phyloP scores from a whole-genome alignment of 1,140 invertebrate genomes.

The Leptopilina clavipes region DNA sequence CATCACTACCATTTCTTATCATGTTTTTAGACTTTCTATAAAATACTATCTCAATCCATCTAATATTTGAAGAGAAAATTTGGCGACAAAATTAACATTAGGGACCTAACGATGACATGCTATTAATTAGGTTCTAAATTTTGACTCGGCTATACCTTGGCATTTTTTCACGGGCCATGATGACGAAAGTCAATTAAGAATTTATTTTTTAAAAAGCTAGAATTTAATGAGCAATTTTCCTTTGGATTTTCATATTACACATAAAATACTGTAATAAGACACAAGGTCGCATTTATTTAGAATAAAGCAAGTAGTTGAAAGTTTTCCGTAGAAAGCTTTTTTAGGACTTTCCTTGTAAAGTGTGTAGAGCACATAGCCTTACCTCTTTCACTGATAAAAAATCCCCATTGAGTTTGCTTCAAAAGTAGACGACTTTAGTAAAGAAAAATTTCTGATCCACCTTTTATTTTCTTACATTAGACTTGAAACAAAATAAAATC shows the following conservation, averaged over 20 bases:
- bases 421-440: neutral
- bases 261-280: neutral
- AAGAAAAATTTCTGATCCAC: neutral
- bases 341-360: constrained; percentile 19
- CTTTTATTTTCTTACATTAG: neutral
- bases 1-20: no score
- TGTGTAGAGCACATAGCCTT: neutral
- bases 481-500: neutral
- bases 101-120: no score
- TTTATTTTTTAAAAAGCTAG: neutral
- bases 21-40: no score
- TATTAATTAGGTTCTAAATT: no score
- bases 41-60: no score
- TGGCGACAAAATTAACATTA: no score
- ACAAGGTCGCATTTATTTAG: constrained; percentile 16
- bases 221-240: neutral
- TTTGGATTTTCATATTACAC: neutral
- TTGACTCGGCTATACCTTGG: no score
- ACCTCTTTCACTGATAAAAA: constrained; percentile 3
- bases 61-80: no score
- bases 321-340: neutral
- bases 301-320: constrained; percentile 5
- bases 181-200: no score
- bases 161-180: no score
- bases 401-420: constrained; percentile 5